phyloP scores from a whole-genome alignment of 2,113 vertebrate species.

The Percina caprodes region DNA sequence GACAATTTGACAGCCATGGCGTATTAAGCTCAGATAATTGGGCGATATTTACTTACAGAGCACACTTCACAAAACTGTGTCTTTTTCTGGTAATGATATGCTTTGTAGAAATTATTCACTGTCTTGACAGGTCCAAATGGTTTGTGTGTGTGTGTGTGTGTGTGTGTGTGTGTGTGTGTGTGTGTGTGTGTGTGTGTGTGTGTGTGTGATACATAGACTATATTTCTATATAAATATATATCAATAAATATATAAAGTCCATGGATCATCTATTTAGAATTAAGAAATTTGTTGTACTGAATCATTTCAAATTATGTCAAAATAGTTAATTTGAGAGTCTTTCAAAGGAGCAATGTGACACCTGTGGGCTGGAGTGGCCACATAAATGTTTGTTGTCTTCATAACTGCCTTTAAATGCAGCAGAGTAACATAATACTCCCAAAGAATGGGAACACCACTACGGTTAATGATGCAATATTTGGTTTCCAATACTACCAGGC shows the following conservation, averaged over 20 bases:
- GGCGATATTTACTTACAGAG: constrained; percentile 81
- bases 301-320: constrained; percentile 23
- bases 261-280: constrained; percentile 25
- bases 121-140: constrained; percentile 66
- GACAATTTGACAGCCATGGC: constrained; percentile 80
- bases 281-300: constrained; percentile 22
- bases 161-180: background rate
- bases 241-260: too few relatives aligned
- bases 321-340: background rate
- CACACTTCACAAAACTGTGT: constrained; percentile 68
- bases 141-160: background rate
- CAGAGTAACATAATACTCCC: background rate
- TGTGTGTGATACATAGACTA: too few relatives aligned
- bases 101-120: constrained; percentile 74
- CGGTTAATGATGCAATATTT: background rate
- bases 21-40: constrained; percentile 81
- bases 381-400: background rate
- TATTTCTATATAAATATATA: too few relatives aligned
- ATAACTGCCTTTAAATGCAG: background rate
- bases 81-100: constrained; percentile 68
- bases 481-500: background rate
- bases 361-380: too few relatives aligned
- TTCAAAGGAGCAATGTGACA: constrained; percentile 5
- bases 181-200: background rate
- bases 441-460: background rate